These are phyloP conservation scores for Lissocephala sabroskyi DNA, from an alignment of 2,888 invertebrate genomes.

Conservation along the genomic window DNA sequence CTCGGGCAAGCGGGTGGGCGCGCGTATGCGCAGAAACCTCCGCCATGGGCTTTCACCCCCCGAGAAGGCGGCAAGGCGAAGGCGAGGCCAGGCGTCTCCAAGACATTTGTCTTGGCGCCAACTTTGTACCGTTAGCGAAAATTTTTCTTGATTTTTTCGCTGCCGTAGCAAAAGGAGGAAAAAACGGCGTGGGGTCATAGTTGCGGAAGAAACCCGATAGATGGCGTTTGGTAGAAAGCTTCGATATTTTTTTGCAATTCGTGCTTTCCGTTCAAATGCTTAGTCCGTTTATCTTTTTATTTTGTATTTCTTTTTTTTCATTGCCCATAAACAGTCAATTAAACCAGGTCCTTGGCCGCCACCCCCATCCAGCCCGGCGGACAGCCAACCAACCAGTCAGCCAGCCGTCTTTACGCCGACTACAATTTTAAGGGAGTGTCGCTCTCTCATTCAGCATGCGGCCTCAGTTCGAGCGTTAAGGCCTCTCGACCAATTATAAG, in stretches of 20 bases:
- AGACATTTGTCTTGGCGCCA: constrained; percentile 38
- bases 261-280: no score
- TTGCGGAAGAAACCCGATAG: constrained; percentile 19
- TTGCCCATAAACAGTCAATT: no score
- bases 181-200: background rate
- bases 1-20: background rate
- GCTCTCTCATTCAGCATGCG: no score
- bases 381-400: no score
- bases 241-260: constrained; percentile 8
- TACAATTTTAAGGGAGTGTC: no score
- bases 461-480: no score
- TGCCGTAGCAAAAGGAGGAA: background rate
- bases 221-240: constrained; percentile 53
- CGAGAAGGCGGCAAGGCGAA: constrained; percentile 10
- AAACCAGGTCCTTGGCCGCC: constrained; percentile 5
- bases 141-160: constrained; percentile 12
- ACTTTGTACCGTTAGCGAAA: constrained; percentile 34
- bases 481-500: constrained; percentile 72
- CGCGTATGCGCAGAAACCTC: constrained; percentile 40
- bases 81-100: constrained; percentile 21
- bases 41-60: constrained; percentile 43
- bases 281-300: background rate
- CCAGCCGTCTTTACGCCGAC: no score
- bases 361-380: constrained; percentile 10
- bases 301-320: constrained; percentile 1